Evolutionary conservation across 35 echinoderm and acorn worm genomes (phyloP).

Genomic region (Amphiura filiformis): DNA sequence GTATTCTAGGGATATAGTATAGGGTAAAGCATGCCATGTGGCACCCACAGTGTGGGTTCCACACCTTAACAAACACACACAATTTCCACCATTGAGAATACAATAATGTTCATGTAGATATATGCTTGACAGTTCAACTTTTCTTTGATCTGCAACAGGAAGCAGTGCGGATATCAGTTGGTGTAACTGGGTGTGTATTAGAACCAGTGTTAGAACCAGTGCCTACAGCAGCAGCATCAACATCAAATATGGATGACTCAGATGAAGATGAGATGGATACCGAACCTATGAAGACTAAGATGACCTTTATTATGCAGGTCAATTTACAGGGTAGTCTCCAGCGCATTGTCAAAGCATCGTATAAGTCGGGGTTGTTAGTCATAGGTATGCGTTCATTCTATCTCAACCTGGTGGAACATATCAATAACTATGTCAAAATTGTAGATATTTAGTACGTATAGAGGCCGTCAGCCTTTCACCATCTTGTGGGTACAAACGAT

Average conservation of each 20-base stretch:
- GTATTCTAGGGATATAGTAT: too few species aligned
- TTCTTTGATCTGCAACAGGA: too few species aligned
- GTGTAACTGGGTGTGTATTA: conserved; percentile 19
- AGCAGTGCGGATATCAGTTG: neutral
- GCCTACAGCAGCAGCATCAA: neutral
- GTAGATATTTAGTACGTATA: conserved; percentile 24
- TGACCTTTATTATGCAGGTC: conserved; percentile 33
- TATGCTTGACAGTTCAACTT: too few species aligned
- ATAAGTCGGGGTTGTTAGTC: conserved; percentile 41
- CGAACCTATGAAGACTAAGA: neutral
- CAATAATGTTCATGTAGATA: too few species aligned
- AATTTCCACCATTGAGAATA: too few species aligned
- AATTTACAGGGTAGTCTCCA: conserved; percentile 40
- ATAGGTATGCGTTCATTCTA: conserved; percentile 23
- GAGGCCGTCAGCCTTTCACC: too few species aligned
- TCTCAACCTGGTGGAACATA: conserved; percentile 19
- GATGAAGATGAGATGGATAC: neutral
- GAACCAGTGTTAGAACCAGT: neutral
- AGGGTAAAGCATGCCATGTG: too few species aligned
- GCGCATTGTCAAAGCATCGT: conserved; percentile 21
- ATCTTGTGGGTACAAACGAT: too few species aligned
- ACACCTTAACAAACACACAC: too few species aligned
- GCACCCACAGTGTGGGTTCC: too few species aligned
- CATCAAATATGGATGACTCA: neutral
- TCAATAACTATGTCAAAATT: conserved; percentile 34